A percentile compares a stretch with the other conserved stretches of the same genome.
Conservation (phyloP, 2,797 vertebrate species). For the Falco biarmicus region DNA sequence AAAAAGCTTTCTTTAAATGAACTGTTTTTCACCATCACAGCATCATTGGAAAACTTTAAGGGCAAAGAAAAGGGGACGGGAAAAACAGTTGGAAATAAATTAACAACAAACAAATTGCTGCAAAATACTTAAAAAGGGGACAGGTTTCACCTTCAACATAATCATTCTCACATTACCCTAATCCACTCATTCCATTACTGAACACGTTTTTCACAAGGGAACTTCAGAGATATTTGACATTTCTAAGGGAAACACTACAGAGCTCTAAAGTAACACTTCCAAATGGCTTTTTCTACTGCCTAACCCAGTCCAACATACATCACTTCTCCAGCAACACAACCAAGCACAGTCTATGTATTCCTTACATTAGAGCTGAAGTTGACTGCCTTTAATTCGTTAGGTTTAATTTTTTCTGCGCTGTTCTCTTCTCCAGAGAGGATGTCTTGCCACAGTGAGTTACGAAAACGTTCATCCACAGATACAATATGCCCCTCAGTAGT, state of each 20-base stretch:
- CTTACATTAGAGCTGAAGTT: constrained; percentile 88
- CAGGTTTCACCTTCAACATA: not conserved
- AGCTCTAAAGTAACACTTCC: not conserved
- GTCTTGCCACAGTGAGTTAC: constrained; percentile 89
- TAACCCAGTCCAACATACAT: not conserved
- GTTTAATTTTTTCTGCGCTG: constrained; percentile 31
- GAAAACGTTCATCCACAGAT: constrained; percentile 90
- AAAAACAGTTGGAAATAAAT: not conserved
- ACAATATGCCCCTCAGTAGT: constrained; percentile 97
- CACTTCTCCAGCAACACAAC: not conserved
- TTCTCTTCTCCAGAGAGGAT: constrained; percentile 78
- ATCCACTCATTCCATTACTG: not conserved
- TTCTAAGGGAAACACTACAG: not conserved
- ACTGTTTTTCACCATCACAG: not conserved
- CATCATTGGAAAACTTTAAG: not conserved
- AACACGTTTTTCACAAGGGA: not conserved
- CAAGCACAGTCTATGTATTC: not conserved
- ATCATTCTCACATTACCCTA: not conserved
- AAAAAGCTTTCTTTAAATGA: not conserved
- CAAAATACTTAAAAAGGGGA: not conserved
- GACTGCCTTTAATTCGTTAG: constrained; percentile 61
- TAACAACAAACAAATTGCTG: not conserved
- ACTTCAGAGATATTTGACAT: not conserved
- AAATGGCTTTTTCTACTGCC: not conserved
- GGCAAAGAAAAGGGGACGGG: not conserved